phyloP scores from a whole-genome alignment of 2,797 vertebrate species.

The Leptatherina wallacei region DNA sequence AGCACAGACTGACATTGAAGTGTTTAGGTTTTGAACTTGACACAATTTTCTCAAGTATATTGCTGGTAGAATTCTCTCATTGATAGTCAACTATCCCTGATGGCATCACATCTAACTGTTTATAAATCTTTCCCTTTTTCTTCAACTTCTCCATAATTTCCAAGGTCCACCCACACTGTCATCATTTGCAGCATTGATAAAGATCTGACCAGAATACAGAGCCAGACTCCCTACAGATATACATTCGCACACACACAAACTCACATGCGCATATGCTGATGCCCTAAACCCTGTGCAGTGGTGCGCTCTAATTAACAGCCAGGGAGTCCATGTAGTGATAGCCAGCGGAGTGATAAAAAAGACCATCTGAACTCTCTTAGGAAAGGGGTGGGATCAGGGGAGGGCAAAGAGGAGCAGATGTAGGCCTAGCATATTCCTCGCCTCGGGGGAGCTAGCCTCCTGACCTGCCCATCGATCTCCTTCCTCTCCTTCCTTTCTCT shows the following conservation, averaged over 20 bases:
- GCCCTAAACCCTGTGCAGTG: slow-evolving; percentile 46
- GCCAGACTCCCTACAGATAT: slow-evolving; percentile 22
- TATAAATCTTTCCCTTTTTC: slow-evolving; percentile 9
- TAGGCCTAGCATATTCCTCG: slow-evolving; percentile 59
- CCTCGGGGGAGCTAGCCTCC: slow-evolving; percentile 63
- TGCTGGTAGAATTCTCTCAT: background rate
- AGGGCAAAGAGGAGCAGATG: slow-evolving; percentile 70
- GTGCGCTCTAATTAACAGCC: slow-evolving; percentile 74
- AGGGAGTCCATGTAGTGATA: slow-evolving; percentile 70
- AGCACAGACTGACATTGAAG: background rate
- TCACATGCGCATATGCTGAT: slow-evolving; percentile 10
- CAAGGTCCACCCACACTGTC: slow-evolving; percentile 43
- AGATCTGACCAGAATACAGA: slow-evolving; percentile 55
- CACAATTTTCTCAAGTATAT: background rate
- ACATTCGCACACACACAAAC: background rate
- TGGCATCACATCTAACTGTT: background rate
- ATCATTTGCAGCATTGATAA: slow-evolving; percentile 52
- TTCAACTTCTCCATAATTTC: slow-evolving; percentile 25
- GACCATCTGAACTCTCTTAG: slow-evolving; percentile 76
- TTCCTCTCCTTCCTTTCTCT: slow-evolving; percentile 50
- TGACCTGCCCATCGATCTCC: slow-evolving; percentile 70
- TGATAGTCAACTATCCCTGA: background rate
- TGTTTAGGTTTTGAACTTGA: background rate
- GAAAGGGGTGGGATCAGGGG: slow-evolving; percentile 50
- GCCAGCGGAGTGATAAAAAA: slow-evolving; percentile 75